Conservation (phyloP, 2,113 vertebrate species). For the Platichthys flesus region DNA sequence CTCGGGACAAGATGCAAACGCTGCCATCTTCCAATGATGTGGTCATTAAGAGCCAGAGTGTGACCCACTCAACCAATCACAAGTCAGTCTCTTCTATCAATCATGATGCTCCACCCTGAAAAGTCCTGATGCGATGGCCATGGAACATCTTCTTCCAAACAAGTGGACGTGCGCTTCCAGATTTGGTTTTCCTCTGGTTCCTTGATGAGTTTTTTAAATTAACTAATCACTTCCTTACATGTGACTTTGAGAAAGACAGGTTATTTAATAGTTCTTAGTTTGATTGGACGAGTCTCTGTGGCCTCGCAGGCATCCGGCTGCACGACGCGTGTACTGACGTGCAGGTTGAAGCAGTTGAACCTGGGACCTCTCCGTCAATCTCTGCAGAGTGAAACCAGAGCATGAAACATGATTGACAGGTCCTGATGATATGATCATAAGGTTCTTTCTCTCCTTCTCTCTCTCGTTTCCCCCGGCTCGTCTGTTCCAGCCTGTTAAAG, state of each 20-base stretch:
- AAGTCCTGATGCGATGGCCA: no score
- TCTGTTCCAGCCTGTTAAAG: slow-evolving; percentile 34
- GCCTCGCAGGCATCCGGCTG: background rate
- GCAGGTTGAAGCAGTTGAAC: background rate
- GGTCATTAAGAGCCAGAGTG: no score
- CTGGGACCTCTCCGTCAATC: background rate
- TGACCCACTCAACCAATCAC: no score
- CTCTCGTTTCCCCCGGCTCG: background rate
- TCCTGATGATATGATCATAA: slow-evolving; percentile 27
- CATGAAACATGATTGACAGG: slow-evolving; percentile 28
- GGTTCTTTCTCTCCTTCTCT: background rate
- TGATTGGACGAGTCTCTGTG: background rate
- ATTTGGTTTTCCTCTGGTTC: slow-evolving; percentile 2
- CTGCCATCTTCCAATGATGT: no score
- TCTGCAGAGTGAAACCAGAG: background rate
- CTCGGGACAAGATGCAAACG: no score
- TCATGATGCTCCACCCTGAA: no score
- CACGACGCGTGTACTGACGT: slow-evolving; percentile 2
- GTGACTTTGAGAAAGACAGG: background rate
- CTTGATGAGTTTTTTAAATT: background rate
- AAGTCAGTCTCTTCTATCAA: no score
- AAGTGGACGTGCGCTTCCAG: no score
- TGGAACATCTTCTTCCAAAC: no score
- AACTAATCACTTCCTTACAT: background rate
- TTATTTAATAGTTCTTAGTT: background rate